A percentile compares a stretch with the other conserved stretches of the same genome.
phyloP scores from a whole-genome alignment of 2,888 invertebrate species.

The Brenthis hecate region DNA sequence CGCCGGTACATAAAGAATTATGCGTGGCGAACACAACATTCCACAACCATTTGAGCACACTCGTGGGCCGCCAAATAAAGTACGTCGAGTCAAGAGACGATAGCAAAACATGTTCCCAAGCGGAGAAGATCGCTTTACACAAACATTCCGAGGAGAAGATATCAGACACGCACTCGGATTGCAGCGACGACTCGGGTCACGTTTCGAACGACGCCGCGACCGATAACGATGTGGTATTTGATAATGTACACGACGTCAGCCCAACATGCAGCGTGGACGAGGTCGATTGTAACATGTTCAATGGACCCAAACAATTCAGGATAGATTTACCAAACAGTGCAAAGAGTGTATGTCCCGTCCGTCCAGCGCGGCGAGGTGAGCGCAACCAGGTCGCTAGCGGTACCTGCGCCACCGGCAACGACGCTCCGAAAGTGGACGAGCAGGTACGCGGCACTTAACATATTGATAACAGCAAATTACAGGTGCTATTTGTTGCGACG shows the following conservation, averaged over 20 bases:
- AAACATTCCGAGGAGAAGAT: slow-evolving; percentile 76
- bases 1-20: slow-evolving; percentile 73
- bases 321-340: slow-evolving; percentile 67
- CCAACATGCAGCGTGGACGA: slow-evolving; percentile 60
- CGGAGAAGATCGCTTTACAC: slow-evolving; percentile 62
- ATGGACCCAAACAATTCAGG: slow-evolving; percentile 69
- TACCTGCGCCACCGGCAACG: slow-evolving; percentile 65
- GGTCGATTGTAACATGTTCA: slow-evolving; percentile 69
- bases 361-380: slow-evolving; percentile 72
- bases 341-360: slow-evolving; percentile 72
- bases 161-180: slow-evolving; percentile 85
- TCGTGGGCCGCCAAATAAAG: slow-evolving; percentile 77
- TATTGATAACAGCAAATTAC: slow-evolving; percentile 76
- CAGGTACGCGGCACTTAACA: slow-evolving; percentile 80
- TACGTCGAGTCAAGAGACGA: slow-evolving; percentile 72
- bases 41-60: slow-evolving; percentile 79
- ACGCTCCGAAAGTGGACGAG: slow-evolving; percentile 79
- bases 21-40: slow-evolving; percentile 77
- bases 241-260: slow-evolving; percentile 62
- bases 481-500: slow-evolving; percentile 43
- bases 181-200: slow-evolving; percentile 91
- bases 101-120: slow-evolving; percentile 66
- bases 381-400: slow-evolving; percentile 81
- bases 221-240: slow-evolving; percentile 82
- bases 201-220: slow-evolving; percentile 91